Conservation (phyloP, 2,113 vertebrate species). For the Leiothrix lutea region DNA sequence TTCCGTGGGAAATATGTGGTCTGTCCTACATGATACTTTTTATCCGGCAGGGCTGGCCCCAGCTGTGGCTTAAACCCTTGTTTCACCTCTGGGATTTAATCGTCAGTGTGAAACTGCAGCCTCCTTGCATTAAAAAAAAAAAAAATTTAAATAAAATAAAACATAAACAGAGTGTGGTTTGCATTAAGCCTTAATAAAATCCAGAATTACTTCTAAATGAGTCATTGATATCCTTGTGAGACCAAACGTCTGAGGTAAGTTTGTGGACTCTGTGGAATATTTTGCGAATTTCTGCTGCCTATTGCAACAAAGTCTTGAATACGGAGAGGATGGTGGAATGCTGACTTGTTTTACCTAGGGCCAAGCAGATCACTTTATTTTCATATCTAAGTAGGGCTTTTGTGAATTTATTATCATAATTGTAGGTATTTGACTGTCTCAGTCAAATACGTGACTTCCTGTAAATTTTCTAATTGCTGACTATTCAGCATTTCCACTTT, state of each 20-base stretch:
- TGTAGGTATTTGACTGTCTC: neutral
- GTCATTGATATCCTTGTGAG: neutral
- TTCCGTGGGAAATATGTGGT: neutral
- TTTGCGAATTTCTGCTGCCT: neutral
- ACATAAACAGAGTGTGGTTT: neutral
- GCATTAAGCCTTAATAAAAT: neutral
- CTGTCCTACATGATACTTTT: neutral
- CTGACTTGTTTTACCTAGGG: neutral
- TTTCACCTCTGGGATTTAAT: neutral
- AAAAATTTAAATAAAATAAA: no score
- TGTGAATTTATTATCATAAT: neutral
- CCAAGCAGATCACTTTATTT: neutral
- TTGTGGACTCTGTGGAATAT: neutral
- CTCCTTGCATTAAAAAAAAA: neutral
- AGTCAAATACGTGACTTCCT: neutral
- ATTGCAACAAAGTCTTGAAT: neutral
- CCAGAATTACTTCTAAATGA: neutral
- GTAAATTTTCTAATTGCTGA: neutral
- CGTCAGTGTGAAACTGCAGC: neutral
- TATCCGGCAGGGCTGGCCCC: neutral
- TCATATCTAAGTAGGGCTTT: neutral
- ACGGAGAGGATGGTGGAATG: rapidly evolving
- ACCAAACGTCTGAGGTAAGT: neutral
- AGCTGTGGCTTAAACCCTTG: neutral
- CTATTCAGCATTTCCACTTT: neutral